Percentiles rank a stretch among this genome's conserved stretches.
Evolutionary conservation across 1,140 invertebrate genomes (phyloP).

Genomic region (Drosophila pseudoananassae): DNA sequence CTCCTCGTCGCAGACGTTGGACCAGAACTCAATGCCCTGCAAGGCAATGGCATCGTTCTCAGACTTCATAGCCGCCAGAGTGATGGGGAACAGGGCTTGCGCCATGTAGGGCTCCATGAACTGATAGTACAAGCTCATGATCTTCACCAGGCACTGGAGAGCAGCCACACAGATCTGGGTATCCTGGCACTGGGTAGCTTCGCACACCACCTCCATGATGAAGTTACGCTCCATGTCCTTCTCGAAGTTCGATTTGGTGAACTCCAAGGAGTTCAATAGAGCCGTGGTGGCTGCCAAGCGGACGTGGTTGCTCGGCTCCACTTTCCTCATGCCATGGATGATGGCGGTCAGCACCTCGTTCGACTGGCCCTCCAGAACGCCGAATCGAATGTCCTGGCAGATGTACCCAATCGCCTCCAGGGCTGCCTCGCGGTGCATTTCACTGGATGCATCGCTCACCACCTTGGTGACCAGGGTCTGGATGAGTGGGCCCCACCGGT

Average conservation of each 20-base stretch:
- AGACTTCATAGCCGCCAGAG: constrained; percentile 99
- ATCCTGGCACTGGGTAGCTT: constrained; percentile 93
- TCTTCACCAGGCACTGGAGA: constrained; percentile 99
- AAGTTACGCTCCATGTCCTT: constrained; percentile 98
- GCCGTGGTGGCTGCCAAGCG: constrained; percentile 98
- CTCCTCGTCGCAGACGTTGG: constrained; percentile 99
- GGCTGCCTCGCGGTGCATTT: constrained; percentile 97
- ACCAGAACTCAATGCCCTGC: constrained; percentile 99
- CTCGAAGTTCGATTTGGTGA: constrained; percentile 99
- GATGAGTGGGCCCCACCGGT: constrained; percentile 94
- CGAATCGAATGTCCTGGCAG: constrained; percentile 94
- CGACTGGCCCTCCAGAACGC: constrained; percentile 94
- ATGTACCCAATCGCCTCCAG: constrained; percentile 98
- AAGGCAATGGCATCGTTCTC: constrained; percentile 97
- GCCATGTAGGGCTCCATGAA: constrained; percentile 99
- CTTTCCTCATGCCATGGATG: constrained; percentile 98
- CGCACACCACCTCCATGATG: constrained; percentile 99
- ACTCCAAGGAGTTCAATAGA: constrained; percentile 98
- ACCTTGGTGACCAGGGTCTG: constrained; percentile 95
- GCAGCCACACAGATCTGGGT: constrained; percentile 97
- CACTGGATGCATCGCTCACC: constrained; percentile 92
- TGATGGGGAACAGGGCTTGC: constrained; percentile 98
- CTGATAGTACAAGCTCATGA: constrained; percentile 99
- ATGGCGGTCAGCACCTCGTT: constrained; percentile 99
- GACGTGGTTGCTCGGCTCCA: constrained; percentile 92